phyloP scores from a whole-genome alignment of 2,888 invertebrate species.

The Bursaphelenchus okinawaensis region DNA sequence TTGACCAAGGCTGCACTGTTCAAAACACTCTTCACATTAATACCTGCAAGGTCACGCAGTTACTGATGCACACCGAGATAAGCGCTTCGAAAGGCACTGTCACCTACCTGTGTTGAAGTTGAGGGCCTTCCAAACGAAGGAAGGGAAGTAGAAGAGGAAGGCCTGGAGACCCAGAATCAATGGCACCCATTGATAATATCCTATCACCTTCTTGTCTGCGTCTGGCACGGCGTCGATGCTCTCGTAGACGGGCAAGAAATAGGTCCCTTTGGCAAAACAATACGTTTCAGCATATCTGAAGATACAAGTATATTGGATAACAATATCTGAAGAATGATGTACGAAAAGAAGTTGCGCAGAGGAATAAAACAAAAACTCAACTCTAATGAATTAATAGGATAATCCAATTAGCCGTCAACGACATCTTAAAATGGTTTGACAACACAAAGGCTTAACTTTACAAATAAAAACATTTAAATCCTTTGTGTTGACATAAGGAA shows the following conservation, averaged over 20 bases:
- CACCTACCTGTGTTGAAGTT: slow-evolving; percentile 40
- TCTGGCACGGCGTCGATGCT: slow-evolving; percentile 25
- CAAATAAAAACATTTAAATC: too few relatives aligned
- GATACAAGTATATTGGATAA: background rate
- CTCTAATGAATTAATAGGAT: too few relatives aligned
- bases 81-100: background rate
- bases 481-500: too few relatives aligned
- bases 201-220: slow-evolving; percentile 28
- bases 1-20: slow-evolving; percentile 40
- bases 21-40: slow-evolving; percentile 48
- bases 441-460: too few relatives aligned
- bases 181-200: slow-evolving; percentile 34
- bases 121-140: slow-evolving; percentile 24
- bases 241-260: slow-evolving; percentile 37
- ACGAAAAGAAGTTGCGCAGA: background rate
- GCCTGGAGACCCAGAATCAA: slow-evolving; percentile 48
- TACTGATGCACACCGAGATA: background rate
- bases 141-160: slow-evolving; percentile 54
- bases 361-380: too few relatives aligned
- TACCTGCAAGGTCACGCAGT: slow-evolving; percentile 30
- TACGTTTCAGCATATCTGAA: slow-evolving; percentile 44
- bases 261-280: slow-evolving; percentile 54
- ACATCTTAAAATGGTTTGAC: too few relatives aligned
- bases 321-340: too few relatives aligned
- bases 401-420: too few relatives aligned